Conservation (phyloP, 2,888 invertebrate genomes). For the Sphaerophoria rueppellii region DNA sequence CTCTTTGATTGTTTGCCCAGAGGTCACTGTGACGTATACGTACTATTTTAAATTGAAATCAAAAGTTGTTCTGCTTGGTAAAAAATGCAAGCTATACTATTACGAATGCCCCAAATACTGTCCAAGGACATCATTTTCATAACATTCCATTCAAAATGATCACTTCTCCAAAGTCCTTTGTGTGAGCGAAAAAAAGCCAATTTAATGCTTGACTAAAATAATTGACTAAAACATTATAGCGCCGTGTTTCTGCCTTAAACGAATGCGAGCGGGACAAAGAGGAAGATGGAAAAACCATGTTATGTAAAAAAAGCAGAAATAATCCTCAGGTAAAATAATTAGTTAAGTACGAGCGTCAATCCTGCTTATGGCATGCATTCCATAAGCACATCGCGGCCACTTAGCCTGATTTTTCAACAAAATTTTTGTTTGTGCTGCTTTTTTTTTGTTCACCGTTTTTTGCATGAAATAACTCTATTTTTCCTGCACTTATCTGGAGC, state of each 20-base stretch:
- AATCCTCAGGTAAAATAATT: constrained; percentile 46
- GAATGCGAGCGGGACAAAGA: background rate
- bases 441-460: constrained; percentile 16
- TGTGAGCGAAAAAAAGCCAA: background rate
- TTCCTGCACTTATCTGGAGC: constrained; percentile 33
- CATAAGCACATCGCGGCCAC: constrained; percentile 55
- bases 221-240: constrained; percentile 1
- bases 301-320: constrained; percentile 10
- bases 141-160: background rate
- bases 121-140: background rate
- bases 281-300: background rate
- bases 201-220: constrained; percentile 9
- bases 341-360: constrained; percentile 43
- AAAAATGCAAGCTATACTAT: too few species aligned
- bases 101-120: background rate
- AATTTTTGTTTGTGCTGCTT: background rate
- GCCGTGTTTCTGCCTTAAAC: background rate
- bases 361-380: constrained; percentile 44
- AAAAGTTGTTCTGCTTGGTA: background rate
- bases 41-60: background rate
- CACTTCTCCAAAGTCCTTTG: background rate
- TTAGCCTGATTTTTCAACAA: constrained; percentile 53
- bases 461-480: constrained; percentile 24
- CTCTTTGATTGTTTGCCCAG: too few species aligned
- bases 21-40: too few species aligned